These are phyloP conservation scores for Schizopygopsis malacanthus DNA, from an alignment of 2,797 vertebrate genomes.

Conservation along the genomic window DNA sequence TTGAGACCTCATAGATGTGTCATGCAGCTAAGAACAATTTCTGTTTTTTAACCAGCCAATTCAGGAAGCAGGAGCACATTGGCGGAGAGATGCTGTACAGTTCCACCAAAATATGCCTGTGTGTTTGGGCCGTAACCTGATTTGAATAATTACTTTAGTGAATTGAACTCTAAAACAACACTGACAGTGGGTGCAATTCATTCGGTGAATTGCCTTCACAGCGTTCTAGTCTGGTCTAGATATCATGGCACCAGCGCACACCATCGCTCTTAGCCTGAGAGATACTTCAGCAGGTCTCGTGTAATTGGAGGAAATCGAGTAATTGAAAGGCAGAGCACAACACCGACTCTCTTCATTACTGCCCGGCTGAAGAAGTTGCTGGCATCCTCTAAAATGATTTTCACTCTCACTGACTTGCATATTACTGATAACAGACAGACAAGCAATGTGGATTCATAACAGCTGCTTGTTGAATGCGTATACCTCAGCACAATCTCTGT, in stretches of 20 bases:
- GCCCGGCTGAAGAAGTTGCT: constrained; percentile 3
- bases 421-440: neutral
- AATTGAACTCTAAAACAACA: constrained; percentile 23
- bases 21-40: neutral
- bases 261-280: constrained; percentile 17
- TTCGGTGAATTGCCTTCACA: constrained; percentile 4
- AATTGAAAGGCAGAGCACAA: constrained; percentile 42
- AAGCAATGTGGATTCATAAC: neutral
- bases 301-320: constrained; percentile 34
- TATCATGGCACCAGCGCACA: constrained; percentile 1
- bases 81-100: neutral
- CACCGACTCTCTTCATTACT: constrained; percentile 37
- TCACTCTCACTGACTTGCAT: neutral
- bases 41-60: neutral
- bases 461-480: neutral
- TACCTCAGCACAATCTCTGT: neutral
- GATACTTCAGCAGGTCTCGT: constrained; percentile 29
- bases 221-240: neutral
- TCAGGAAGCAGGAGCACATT: neutral
- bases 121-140: neutral
- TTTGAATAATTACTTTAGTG: constrained; percentile 18
- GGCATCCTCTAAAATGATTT: constrained; percentile 15
- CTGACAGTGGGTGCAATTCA: neutral
- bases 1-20: neutral
- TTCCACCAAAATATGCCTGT: neutral